Percentiles rank a stretch among this genome's conserved stretches.
phyloP scores from a whole-genome alignment of 2,888 invertebrate genomes.

The Mayetiola destructor region DNA sequence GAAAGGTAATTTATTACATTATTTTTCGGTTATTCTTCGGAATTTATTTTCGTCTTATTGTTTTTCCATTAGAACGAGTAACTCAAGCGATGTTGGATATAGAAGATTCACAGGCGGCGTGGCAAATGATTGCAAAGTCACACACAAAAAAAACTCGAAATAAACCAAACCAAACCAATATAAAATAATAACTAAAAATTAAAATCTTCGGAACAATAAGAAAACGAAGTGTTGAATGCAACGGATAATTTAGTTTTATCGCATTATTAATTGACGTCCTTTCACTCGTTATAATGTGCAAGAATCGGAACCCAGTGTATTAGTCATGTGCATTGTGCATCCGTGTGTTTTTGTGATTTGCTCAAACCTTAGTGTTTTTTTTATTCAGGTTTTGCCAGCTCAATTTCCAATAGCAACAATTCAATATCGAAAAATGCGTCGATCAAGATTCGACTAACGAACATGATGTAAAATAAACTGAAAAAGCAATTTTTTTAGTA shows the following conservation, averaged over 20 bases:
- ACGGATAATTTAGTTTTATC: constrained; percentile 13
- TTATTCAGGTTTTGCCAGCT: background rate
- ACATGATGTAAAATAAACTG: background rate
- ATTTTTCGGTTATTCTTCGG: constrained; percentile 9
- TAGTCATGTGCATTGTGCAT: background rate
- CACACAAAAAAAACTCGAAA: no score
- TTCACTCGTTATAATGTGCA: background rate
- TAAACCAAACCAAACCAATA: no score
- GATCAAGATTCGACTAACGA: background rate
- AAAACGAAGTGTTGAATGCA: constrained; percentile 10
- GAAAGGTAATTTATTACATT: constrained; percentile 8
- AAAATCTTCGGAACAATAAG: no score
- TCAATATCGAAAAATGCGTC: background rate
- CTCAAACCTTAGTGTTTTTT: background rate
- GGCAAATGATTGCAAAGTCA: no score
- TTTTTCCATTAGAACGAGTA: background rate
- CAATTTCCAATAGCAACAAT: background rate
- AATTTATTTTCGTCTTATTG: constrained; percentile 4
- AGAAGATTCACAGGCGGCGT: no score
- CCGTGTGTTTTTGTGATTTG: background rate
- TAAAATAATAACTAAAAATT: no score
- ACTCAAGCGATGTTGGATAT: no score
- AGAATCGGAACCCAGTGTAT: background rate
- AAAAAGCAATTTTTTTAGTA: constrained; percentile 3
- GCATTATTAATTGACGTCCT: constrained; percentile 13